Evolutionary conservation across 2,113 vertebrate species (phyloP).

Genomic region (Notechis scutatus): DNA sequence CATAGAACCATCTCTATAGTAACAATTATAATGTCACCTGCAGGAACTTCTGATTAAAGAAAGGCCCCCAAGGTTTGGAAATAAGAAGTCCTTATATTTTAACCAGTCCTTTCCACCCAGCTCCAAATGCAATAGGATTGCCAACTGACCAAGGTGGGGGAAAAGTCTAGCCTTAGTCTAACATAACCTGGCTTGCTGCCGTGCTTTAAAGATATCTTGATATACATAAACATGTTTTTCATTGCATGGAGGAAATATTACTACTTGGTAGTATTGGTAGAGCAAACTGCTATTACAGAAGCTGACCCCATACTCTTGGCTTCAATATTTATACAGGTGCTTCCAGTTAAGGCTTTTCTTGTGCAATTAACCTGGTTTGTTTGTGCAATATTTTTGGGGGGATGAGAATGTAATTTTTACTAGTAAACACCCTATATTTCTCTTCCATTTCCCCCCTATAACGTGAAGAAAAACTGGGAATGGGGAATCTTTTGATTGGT

Average conservation of each 20-base stretch:
- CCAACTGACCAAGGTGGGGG: not conserved
- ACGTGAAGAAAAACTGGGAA: not conserved
- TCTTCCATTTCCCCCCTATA: not conserved
- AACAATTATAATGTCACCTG: not conserved
- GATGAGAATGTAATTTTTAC: not conserved
- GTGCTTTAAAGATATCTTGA: not conserved
- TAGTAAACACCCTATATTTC: not conserved
- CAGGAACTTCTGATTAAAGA: no score
- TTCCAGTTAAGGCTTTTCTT: not conserved
- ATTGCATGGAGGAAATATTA: not conserved
- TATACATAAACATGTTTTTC: not conserved
- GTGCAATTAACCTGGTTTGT: not conserved
- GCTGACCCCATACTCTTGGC: not conserved
- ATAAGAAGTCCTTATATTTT: no score
- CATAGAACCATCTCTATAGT: not conserved
- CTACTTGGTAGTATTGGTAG: not conserved
- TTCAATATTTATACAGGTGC: not conserved
- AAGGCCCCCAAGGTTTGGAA: not conserved
- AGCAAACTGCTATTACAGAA: not conserved
- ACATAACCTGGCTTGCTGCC: not conserved
- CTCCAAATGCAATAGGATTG: not conserved
- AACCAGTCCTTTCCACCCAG: not conserved
- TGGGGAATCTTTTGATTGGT: not conserved
- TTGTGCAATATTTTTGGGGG: not conserved
- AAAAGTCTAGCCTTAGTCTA: not conserved